Base-by-base conservation (phyloP, 2,113 vertebrate genomes). In the Phasianus colchicus region DNA sequence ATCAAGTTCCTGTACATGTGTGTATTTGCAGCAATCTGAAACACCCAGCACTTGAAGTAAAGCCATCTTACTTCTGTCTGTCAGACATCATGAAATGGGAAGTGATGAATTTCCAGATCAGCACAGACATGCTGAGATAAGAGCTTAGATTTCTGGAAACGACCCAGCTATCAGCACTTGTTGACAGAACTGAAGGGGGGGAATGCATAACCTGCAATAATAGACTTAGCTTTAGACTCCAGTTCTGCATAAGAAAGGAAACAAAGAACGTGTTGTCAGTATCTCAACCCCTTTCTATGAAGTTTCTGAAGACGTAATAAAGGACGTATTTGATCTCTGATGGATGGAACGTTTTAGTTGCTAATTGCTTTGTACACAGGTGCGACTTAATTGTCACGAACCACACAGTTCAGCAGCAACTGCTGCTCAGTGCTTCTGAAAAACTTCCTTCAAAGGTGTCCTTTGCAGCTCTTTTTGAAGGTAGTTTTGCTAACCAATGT, bases 61-160 rank as follows among this genome's bases (percentile, higher is more conserved):
- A 76, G 64, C 17, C 9, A 10, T 79, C 34, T 75, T 81, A 48
- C 86, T 91, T 81, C 54, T 86, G 84, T 30, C 73, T 88, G 81
- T 71, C 83, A 86, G 76, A n/a, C 13, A 38, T 83, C 50, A 71
- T 47, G 85, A 89, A 67, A 91, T 34, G 24, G 75, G 52, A 95
- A 92, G 36, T 15, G 4, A 89, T 88, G 65, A 60, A 85, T 60
- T 91, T 92, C 47, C 63, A 65, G 64, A 88, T 89, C 1, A 6
- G 58, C 69, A 55, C 15, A 36, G 65, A 45, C 42, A 6, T 60
- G 84, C 76, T 45, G 76, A 85, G 81, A 85, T 92, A 92, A 87
- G 64, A 92, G 47, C 38, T 24, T 24, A 32, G 81, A 63, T 95
- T 83, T 73, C 71, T 89, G 61, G 61, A 77, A 91, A 87, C 18